Percentiles rank a stretch among this genome's conserved stretches.
These are phyloP conservation scores for Amphiduros pacificus DNA, from an alignment of 2,888 invertebrate genomes.

Conservation along the genomic window DNA sequence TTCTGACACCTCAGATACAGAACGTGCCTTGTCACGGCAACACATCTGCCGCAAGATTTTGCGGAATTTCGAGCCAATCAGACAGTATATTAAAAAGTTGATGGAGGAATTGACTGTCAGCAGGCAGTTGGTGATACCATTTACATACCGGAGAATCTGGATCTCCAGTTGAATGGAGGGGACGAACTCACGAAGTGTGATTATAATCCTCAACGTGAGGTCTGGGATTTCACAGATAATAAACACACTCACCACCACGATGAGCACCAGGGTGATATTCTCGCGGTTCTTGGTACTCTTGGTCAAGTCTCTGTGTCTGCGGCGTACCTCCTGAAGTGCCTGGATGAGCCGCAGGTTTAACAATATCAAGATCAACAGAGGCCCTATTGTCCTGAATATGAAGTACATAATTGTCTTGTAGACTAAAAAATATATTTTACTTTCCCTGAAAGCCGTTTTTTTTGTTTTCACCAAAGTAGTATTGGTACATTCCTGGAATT, in stretches of 20 bases:
- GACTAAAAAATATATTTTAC: conserved; percentile 30
- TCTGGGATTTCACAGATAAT: conserved; percentile 27
- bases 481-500: conserved; percentile 9
- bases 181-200: conserved; percentile 14
- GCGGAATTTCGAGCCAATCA: conserved; percentile 31
- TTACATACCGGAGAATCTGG: conserved; percentile 8
- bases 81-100: conserved; percentile 32
- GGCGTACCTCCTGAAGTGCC: conserved; percentile 26
- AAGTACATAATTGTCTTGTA: conserved; percentile 36
- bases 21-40: not conserved
- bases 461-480: conserved; percentile 5
- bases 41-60: conserved; percentile 27
- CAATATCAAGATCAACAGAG: conserved; percentile 27
- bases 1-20: conserved; percentile 18
- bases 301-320: conserved; percentile 15
- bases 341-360: conserved; percentile 29
- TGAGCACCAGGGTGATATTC: conserved; percentile 27
- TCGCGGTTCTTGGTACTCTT: conserved; percentile 22
- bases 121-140: conserved; percentile 24
- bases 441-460: conserved; percentile 11
- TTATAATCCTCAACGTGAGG: conserved; percentile 18
- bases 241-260: conserved; percentile 29
- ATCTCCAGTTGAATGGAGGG: not conserved
- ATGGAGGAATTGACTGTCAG: conserved; percentile 31
- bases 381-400: conserved; percentile 34